Percentiles rank a stretch among this genome's conserved stretches.
Evolutionary conservation across 2,113 vertebrate genomes (phyloP).

Genomic region (Machaerirhynchus nigripectus): DNA sequence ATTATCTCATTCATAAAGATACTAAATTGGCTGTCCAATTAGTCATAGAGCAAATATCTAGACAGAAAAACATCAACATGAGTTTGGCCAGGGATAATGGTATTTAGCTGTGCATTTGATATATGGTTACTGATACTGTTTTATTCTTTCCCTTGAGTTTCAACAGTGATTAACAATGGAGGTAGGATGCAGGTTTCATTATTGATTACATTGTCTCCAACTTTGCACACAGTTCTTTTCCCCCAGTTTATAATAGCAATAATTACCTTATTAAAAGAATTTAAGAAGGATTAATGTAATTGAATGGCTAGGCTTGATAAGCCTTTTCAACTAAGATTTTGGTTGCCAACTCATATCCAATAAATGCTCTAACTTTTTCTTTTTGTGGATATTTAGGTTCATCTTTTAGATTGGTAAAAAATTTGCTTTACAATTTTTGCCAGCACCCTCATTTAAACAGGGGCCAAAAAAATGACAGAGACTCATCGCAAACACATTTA

Average conservation of each 20-base stretch:
- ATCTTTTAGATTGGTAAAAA: background rate
- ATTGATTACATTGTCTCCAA: constrained; percentile 7
- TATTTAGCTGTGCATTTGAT: background rate
- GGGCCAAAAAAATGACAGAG: background rate
- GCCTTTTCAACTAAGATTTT: background rate
- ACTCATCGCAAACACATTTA: background rate
- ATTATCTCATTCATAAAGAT: background rate
- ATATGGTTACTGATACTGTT: background rate
- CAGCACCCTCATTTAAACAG: background rate
- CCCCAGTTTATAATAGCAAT: background rate
- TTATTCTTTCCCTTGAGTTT: constrained; percentile 26
- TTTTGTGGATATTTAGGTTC: background rate
- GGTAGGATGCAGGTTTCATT: background rate
- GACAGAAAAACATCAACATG: background rate
- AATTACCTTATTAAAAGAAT: constrained; percentile 21
- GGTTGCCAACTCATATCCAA: background rate
- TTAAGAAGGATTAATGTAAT: background rate
- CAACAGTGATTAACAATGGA: background rate
- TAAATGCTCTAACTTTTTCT: background rate
- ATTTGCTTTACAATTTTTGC: background rate
- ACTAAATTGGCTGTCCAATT: background rate
- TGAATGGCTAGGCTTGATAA: background rate
- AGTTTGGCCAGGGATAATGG: background rate
- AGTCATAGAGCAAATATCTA: constrained; percentile 4
- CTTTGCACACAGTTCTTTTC: background rate